Conservation (phyloP, 2,888 invertebrate species). For the Dastarcus helophoroides region DNA sequence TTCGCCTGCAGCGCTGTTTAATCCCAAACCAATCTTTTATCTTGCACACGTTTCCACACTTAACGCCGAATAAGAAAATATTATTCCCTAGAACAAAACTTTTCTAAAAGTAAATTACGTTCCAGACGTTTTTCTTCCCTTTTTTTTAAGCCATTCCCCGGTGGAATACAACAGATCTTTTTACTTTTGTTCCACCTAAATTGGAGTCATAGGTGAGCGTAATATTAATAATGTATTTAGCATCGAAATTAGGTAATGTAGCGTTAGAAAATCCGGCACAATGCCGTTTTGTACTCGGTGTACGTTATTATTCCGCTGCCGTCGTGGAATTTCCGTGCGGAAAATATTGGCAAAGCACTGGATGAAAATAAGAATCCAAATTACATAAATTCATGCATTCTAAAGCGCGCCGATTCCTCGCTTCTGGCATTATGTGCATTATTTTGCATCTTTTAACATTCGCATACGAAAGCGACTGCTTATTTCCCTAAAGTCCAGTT, state of each 20-base stretch:
- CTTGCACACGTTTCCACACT: slow-evolving; percentile 32
- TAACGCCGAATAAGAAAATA: slow-evolving; percentile 33
- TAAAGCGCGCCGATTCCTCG: slow-evolving; percentile 34
- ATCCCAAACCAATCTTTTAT: slow-evolving; percentile 41
- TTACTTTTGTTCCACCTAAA: too few relatives aligned
- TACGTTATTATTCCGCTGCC: too few relatives aligned
- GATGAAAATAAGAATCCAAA: slow-evolving; percentile 24
- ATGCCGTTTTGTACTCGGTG: too few relatives aligned
- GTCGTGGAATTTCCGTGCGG: too few relatives aligned
- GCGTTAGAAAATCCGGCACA: too few relatives aligned
- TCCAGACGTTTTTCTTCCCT: background rate
- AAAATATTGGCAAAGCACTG: too few relatives aligned
- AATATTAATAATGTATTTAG: too few relatives aligned
- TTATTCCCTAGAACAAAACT: slow-evolving; percentile 15
- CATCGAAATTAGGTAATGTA: too few relatives aligned
- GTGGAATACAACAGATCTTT: too few relatives aligned
- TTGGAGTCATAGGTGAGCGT: too few relatives aligned
- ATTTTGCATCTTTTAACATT: slow-evolving; percentile 37
- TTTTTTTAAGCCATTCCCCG: background rate
- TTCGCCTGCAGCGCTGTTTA: slow-evolving; percentile 32
- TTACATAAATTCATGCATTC: slow-evolving; percentile 36
- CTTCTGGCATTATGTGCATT: slow-evolving; percentile 29
- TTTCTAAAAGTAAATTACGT: background rate
- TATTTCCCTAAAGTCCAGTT: slow-evolving; percentile 35
- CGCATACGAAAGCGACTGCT: slow-evolving; percentile 29